Evolutionary conservation across 2,113 vertebrate genomes (phyloP), one percentile per base, ranked within the genome.

Genomic region (Tetrao urogallus): DNA sequence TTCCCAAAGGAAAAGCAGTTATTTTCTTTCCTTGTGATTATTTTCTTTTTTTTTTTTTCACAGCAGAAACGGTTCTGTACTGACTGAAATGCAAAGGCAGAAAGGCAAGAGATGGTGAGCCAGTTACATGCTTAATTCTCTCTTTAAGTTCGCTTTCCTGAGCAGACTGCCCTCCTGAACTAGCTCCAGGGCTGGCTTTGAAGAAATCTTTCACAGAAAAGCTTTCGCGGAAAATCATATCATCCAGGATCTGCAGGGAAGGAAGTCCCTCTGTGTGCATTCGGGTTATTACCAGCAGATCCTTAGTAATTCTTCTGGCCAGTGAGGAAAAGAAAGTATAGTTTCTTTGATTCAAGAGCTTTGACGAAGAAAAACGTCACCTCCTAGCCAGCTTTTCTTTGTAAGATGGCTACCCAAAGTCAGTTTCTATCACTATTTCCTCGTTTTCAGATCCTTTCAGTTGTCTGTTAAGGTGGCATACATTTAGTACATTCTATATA

Each of bases 111-210:
- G 67, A 70, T 65, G 48, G n/a, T 88, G 30, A 50, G 43, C 27
- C 5, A 36, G 20, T 89, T 79, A 42, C 6, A 34, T 27, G 8
- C 47, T 67, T 70, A 70, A 86, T 88, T 75, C 61, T 86, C 10
- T 70, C n/a, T 77, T 78, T 10, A 11, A 20, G 36, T 78, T 92
- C 84, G 47, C 72, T 69, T 87, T 86, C 22, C 69, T 86, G 70
- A 88, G 75, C 34, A 84, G 80, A 47, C 52, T 83, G 65, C 34
- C 69, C 60, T 90, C 70, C 65, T 80, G 65, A 69, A 86, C 34
- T 61, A 92, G 38, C 43, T 96, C 73, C 77, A 84, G 77, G 83
- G 40, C 32, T 92, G 36, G 54, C 65, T 93, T 96, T 88, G 73
- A 90, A 90, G 34, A 93, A 89, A 65, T 84, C 22, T 74, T 81